Evolutionary conservation across 2,797 vertebrate genomes (phyloP).

Genomic region (Siniperca undulata): DNA sequence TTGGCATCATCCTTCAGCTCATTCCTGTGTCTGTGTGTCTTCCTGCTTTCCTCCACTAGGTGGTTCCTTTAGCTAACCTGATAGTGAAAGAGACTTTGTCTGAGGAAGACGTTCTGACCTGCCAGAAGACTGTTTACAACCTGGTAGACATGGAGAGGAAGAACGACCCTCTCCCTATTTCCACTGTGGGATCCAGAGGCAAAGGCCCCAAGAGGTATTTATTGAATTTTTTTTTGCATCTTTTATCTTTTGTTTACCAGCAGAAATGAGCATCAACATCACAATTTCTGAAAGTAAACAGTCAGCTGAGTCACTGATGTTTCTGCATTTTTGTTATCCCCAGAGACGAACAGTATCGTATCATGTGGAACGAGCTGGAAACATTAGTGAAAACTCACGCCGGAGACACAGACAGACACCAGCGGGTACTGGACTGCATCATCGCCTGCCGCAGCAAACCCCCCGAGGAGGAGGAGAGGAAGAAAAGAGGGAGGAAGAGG

Average conservation of each 20-base stretch:
- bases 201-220: slow-evolving; percentile 97
- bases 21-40: slow-evolving; percentile 10
- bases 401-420: slow-evolving; percentile 92
- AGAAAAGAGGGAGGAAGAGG: slow-evolving; percentile 97
- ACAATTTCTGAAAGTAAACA: neutral
- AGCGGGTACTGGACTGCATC: slow-evolving; percentile 95
- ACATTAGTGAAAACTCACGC: slow-evolving; percentile 95
- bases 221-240: too few species aligned
- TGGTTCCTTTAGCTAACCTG: slow-evolving; percentile 96
- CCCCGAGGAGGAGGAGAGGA: slow-evolving; percentile 96
- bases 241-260: neutral
- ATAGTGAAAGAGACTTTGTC: slow-evolving; percentile 96
- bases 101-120: slow-evolving; percentile 97
- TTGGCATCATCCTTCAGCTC: neutral
- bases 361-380: slow-evolving; percentile 99
- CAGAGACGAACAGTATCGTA: slow-evolving; percentile 98
- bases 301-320: neutral
- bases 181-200: slow-evolving; percentile 97
- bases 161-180: slow-evolving; percentile 97
- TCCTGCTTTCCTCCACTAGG: slow-evolving; percentile 80
- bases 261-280: neutral
- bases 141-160: slow-evolving; percentile 99
- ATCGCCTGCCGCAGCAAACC: slow-evolving; percentile 97
- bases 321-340: neutral
- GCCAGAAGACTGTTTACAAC: slow-evolving; percentile 98